phyloP scores from a whole-genome alignment of 2,113 vertebrate genomes.

The Tychaedon coryphoeus region DNA sequence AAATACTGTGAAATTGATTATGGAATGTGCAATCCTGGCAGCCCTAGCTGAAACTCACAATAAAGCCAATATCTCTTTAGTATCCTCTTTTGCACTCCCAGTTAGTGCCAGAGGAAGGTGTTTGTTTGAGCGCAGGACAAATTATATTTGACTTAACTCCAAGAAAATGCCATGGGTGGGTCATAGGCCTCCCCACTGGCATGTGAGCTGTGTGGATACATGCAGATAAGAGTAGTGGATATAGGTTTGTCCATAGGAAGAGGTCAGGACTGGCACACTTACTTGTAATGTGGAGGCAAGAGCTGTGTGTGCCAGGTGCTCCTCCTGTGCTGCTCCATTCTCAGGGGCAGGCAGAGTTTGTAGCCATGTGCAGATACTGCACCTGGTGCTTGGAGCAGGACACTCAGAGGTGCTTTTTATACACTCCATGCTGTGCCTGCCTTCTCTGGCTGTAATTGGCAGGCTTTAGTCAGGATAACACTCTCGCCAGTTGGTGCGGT shows the following conservation, averaged over 20 bases:
- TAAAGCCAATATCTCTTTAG: not conserved
- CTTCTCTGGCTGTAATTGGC: not conserved
- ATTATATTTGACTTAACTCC: not conserved
- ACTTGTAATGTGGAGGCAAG: not conserved
- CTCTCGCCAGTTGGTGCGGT: not conserved
- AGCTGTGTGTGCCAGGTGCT: not conserved
- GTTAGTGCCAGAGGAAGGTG: not conserved
- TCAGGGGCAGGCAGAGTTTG: not conserved
- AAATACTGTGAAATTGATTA: not conserved
- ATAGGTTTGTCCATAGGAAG: not conserved
- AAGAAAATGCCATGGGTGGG: not conserved
- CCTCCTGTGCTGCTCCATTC: not conserved
- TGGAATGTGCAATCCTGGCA: not conserved
- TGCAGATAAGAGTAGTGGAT: not conserved
- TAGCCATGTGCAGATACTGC: fast-evolving
- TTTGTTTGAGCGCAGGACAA: not conserved
- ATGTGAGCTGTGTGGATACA: not conserved
- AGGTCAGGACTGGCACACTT: not conserved
- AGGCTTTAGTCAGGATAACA: not conserved
- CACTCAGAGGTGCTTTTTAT: not conserved
- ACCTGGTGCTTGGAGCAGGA: not conserved
- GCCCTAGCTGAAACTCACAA: not conserved
- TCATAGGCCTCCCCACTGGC: not conserved
- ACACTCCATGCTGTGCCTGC: fast-evolving
- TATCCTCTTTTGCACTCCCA: not conserved